These are phyloP conservation scores for Eucera pruinosa DNA, from an alignment of 2,888 invertebrate genomes.

Conservation along the genomic window DNA sequence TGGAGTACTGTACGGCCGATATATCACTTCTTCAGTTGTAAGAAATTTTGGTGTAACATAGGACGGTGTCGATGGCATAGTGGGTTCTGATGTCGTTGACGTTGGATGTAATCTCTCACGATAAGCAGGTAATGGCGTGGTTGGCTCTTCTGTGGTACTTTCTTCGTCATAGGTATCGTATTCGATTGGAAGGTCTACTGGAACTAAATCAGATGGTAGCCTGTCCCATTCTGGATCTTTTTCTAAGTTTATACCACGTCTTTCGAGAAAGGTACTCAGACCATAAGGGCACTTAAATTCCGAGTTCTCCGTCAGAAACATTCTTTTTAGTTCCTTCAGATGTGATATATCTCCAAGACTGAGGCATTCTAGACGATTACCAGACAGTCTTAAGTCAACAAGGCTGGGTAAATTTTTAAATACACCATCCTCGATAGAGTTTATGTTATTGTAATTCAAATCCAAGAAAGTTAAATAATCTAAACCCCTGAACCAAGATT, in stretches of 20 bases:
- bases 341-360: slow-evolving; percentile 74
- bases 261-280: slow-evolving; percentile 69
- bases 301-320: slow-evolving; percentile 78
- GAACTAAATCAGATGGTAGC: slow-evolving; percentile 65
- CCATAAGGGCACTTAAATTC: slow-evolving; percentile 79
- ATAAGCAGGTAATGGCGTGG: not conserved
- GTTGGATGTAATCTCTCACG: slow-evolving; percentile 25
- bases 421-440: slow-evolving; percentile 76
- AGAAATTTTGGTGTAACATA: not conserved
- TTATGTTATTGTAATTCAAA: slow-evolving; percentile 78
- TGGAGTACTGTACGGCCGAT: slow-evolving; percentile 5
- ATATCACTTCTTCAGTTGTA: slow-evolving; percentile 46
- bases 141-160: not conserved
- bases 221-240: slow-evolving; percentile 75
- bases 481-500: slow-evolving; percentile 77
- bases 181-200: not conserved
- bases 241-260: slow-evolving; percentile 71
- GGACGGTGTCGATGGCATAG: not conserved
- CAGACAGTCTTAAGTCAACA: slow-evolving; percentile 79
- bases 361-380: slow-evolving; percentile 79
- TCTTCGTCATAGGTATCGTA: slow-evolving; percentile 16
- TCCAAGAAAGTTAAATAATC: slow-evolving; percentile 77
- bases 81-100: not conserved
- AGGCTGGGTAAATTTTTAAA: slow-evolving; percentile 75
- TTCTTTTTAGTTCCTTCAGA: slow-evolving; percentile 70